A percentile compares a stretch with the other conserved stretches of the same genome.
Evolutionary conservation across 2,888 invertebrate genomes (phyloP).

Genomic region (Acleris laterana): DNA sequence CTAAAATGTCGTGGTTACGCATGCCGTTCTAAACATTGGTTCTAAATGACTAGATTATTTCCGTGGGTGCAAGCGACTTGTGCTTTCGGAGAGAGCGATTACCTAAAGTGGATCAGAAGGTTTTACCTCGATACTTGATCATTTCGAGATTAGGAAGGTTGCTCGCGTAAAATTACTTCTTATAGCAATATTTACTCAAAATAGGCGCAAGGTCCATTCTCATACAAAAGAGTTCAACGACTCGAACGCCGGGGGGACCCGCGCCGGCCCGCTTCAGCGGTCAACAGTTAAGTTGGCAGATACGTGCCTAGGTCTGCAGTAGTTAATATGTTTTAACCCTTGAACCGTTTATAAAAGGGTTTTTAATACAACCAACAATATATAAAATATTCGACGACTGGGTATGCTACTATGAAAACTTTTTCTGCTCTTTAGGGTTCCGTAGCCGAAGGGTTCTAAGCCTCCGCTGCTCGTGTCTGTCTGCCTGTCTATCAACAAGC

Average conservation of each 20-base stretch:
- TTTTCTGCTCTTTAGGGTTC: neutral
- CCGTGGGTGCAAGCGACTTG: conserved; percentile 44
- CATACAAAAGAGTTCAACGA: conserved; percentile 76
- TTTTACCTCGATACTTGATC: conserved; percentile 6
- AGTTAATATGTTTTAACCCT: no score
- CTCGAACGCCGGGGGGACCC: conserved; percentile 36
- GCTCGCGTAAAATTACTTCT: neutral
- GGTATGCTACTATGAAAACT: no score
- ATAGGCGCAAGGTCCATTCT: conserved; percentile 35
- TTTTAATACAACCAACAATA: no score
- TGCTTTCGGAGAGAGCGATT: conserved; percentile 18
- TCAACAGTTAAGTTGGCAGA: neutral
- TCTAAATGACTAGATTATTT: conserved; percentile 47
- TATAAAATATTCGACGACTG: no score
- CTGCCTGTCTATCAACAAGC: neutral
- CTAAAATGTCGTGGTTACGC: conserved; percentile 20
- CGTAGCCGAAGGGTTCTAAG: neutral
- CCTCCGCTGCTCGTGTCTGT: conserved; percentile 9
- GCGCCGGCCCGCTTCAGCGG: conserved; percentile 40
- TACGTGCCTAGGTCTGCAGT: no score
- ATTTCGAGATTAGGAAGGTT: neutral
- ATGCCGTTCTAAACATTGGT: conserved; percentile 46
- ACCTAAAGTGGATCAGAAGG: conserved; percentile 29
- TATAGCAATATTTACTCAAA: neutral
- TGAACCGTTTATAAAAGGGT: no score